Percentiles rank a stretch among this genome's conserved stretches.
phyloP scores from a whole-genome alignment of 2,888 invertebrate genomes.

The Hartigia nigra region DNA sequence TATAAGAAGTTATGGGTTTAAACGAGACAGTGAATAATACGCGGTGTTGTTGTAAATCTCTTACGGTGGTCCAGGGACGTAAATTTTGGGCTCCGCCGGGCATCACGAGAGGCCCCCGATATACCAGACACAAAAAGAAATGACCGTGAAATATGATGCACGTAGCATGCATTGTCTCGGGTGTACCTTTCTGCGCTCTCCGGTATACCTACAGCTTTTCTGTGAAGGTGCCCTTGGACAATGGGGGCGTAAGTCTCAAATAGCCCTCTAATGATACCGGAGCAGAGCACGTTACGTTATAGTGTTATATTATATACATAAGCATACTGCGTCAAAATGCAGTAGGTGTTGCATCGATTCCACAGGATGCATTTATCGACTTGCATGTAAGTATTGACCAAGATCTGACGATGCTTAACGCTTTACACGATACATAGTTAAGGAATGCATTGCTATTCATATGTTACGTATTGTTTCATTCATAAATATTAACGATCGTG shows the following conservation, averaged over 20 bases:
- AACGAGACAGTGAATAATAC: neutral
- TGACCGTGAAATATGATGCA: conserved; percentile 59
- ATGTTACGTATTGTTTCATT: neutral
- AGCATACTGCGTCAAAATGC: neutral
- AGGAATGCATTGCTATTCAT: neutral
- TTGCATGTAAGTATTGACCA: neutral
- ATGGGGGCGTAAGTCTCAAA: conserved; percentile 53
- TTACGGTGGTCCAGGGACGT: conserved; percentile 37
- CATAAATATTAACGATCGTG: neutral
- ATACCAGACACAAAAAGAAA: conserved; percentile 32
- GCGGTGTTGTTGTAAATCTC: neutral
- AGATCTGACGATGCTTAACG: neutral
- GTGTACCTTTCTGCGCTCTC: conserved; percentile 9
- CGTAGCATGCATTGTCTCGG: conserved; percentile 54
- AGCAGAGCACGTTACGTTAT: conserved; percentile 23
- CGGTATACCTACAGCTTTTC: conserved; percentile 10
- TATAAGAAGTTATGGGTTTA: neutral
- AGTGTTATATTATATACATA: neutral
- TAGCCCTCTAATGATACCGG: conserved; percentile 54
- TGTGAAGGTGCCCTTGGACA: conserved; percentile 42
- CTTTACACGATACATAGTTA: neutral
- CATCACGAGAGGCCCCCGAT: neutral
- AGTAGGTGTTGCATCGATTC: neutral
- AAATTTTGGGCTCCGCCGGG: conserved; percentile 38
- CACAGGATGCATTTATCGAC: neutral